Evolutionary conservation across 2,113 vertebrate genomes (phyloP), one percentile per base, ranked within the genome.

Genomic region (Pluvianellus socialis): DNA sequence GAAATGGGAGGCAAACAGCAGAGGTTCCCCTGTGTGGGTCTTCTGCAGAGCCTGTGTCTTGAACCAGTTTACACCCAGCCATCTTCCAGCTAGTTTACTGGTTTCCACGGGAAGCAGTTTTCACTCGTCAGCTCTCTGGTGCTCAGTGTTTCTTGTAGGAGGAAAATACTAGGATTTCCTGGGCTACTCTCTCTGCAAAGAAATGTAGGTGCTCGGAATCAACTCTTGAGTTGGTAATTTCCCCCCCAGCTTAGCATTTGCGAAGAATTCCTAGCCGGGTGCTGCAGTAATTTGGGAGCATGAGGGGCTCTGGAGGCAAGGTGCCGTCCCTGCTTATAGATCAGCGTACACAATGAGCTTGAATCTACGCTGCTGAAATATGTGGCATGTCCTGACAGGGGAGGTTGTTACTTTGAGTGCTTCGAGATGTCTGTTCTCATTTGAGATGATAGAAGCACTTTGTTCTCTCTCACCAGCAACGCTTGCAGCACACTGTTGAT

Each of bases 401-500:
- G 68, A 94, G 33, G 19, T 42, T 53, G 35, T 92, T 95, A 44
- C 52, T 93, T 94, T 59, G 40, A 77, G 61, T 80, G 45, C 30
- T 94, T 65, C 12, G 49, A 35, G 35, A 8, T 91, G 44, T 42
- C 33, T 86, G 28, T 47, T 92, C 53, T 89, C 27, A 4, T 86
- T 89, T 74, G 52, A 84, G 91, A 38, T 68, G 7, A 33, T 35
- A 74, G 47, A 91, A 84, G 4, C 42, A 38, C 70, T 96, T 92
- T 88, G 68, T 92, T 89, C 61, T 86, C 19, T 56, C 76, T 81
- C 77, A 86, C 17, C 35, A 93, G 83, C 86, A 81, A 53, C 49
- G 86, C 92, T 97, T 1, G 7, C 80, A 96, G 91, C 73, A 87
- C 87, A 44, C 59, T 58, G 73, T 94, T 95, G 85, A 50, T 90